Percentiles rank a stretch among this genome's conserved stretches.
phyloP scores from a whole-genome alignment of 1,140 invertebrate genomes.

The Anastrepha ludens region DNA sequence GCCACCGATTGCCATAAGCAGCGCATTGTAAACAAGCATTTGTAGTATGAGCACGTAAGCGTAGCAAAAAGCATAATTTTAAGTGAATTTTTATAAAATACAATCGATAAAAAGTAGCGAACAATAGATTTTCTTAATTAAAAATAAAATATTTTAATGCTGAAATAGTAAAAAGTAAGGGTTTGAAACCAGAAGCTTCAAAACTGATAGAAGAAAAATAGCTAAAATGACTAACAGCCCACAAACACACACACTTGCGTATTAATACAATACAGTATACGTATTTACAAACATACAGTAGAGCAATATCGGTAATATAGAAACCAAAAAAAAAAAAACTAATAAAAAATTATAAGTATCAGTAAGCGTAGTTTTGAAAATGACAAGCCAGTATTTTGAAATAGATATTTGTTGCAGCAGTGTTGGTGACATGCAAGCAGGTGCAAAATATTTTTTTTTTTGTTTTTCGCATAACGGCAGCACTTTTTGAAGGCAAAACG shows the following conservation, averaged over 20 bases:
- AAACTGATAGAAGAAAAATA: not conserved
- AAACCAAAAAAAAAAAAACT: not conserved
- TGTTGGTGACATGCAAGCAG: not conserved
- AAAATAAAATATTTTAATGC: conserved; percentile 28
- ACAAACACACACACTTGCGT: not conserved
- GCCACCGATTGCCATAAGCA: not conserved
- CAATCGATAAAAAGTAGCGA: conserved; percentile 21
- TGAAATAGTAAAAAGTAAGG: not conserved
- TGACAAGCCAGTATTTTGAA: not conserved
- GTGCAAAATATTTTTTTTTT: not conserved
- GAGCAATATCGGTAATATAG: not conserved
- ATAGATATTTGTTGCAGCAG: not conserved
- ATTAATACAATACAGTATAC: not conserved
- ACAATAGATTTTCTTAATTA: not conserved
- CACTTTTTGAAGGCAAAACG: no score
- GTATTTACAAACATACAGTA: not conserved
- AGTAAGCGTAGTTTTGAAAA: conserved; percentile 5
- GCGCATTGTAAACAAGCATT: conserved; percentile 26
- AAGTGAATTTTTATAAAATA: conserved; percentile 18
- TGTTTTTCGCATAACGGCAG: no score
- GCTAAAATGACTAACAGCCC: not conserved
- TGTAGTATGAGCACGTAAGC: not conserved
- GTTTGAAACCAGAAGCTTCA: not conserved
- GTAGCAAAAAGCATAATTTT: conserved; percentile 21
- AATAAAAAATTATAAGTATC: not conserved